phyloP scores from a whole-genome alignment of 2,888 invertebrate species.

The Endotricha flammealis region DNA sequence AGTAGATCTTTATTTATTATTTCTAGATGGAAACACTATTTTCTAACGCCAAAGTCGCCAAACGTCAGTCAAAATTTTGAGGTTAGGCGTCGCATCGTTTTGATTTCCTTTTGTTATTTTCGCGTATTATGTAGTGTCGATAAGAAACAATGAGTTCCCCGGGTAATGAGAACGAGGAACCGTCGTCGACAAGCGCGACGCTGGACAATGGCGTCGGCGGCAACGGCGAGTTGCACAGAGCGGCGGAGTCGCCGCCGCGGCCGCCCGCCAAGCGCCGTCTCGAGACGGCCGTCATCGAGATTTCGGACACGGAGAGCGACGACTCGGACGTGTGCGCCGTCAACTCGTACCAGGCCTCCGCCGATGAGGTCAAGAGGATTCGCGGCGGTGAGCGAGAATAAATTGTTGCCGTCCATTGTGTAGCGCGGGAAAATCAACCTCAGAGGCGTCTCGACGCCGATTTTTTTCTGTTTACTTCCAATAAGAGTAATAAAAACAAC shows the following conservation, averaged over 20 bases:
- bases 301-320: slow-evolving; percentile 70
- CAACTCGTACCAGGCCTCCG: slow-evolving; percentile 67
- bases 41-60: too few species aligned
- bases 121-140: slow-evolving; percentile 64
- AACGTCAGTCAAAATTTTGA: slow-evolving; percentile 63
- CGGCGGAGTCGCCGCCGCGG: slow-evolving; percentile 30
- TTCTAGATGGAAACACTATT: too few species aligned
- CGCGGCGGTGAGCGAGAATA: slow-evolving; percentile 54
- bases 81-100: slow-evolving; percentile 69
- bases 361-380: slow-evolving; percentile 71
- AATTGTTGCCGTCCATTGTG: slow-evolving; percentile 19
- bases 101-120: slow-evolving; percentile 57
- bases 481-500: too few species aligned
- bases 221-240: slow-evolving; percentile 30
- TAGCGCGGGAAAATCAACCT: slow-evolving; percentile 48
- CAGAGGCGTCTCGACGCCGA: neutral
- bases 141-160: slow-evolving; percentile 61
- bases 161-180: slow-evolving; percentile 56
- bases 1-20: too few species aligned
- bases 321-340: slow-evolving; percentile 75
- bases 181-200: slow-evolving; percentile 44
- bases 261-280: slow-evolving; percentile 66
- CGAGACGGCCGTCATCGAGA: slow-evolving; percentile 59
- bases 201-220: slow-evolving; percentile 33
- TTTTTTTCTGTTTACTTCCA: too few species aligned